Evolutionary conservation across 1,140 invertebrate genomes (phyloP).

Genomic region (Anadara kagoshimensis): DNA sequence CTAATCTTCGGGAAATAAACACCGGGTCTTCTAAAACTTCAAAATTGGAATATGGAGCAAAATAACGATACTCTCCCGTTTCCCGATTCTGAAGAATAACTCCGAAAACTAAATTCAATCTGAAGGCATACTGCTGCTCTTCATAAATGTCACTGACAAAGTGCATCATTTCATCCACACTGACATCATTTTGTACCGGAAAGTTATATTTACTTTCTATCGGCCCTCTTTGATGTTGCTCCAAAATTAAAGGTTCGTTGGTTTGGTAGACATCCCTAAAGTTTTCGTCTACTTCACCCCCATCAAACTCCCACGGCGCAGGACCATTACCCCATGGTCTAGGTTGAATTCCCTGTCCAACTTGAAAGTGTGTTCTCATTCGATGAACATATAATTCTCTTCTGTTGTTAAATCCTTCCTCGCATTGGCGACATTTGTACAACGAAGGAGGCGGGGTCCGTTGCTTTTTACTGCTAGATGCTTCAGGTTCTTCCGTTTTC

Average conservation of each 20-base stretch:
- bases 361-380: too few species aligned
- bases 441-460: too few species aligned
- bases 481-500: too few species aligned
- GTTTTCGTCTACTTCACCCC: neutral
- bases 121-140: slow-evolving; percentile 15
- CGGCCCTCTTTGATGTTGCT: slow-evolving; percentile 1
- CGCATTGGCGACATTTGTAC: too few species aligned
- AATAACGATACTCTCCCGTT: slow-evolving; percentile 33
- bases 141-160: slow-evolving; percentile 14
- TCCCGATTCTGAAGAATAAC: slow-evolving; percentile 16
- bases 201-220: slow-evolving; percentile 21
- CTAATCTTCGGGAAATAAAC: slow-evolving; percentile 14
- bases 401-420: too few species aligned
- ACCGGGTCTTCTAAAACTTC: slow-evolving; percentile 17
- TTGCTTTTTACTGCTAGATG: too few species aligned
- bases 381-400: too few species aligned
- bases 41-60: slow-evolving; percentile 10
- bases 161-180: slow-evolving; percentile 14
- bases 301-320: slow-evolving; percentile 3
- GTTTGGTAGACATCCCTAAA: slow-evolving; percentile 17
- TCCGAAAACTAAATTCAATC: slow-evolving; percentile 25
- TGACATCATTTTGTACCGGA: slow-evolving; percentile 22
- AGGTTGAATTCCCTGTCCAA: slow-evolving; percentile 1
- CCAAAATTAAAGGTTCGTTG: slow-evolving; percentile 20
- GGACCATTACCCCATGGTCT: neutral